These are phyloP conservation scores for rabbit (Oryctolagus cuniculus) DNA, from an alignment of 2,113 vertebrate species.

Conservation along the genomic window DNA sequence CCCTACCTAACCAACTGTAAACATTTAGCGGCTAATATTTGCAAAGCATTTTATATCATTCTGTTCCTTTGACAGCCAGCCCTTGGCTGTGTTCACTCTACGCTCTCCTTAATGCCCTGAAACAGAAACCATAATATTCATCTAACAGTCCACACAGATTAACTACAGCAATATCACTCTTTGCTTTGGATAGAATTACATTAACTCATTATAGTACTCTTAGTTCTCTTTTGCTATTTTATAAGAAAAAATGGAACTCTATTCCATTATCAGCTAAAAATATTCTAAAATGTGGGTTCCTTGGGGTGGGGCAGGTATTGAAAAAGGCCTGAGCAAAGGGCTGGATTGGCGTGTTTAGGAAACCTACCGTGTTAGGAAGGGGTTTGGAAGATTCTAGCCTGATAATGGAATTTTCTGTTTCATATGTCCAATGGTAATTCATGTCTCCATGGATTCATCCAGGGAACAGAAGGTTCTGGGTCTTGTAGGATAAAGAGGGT, in stretches of 20 bases:
- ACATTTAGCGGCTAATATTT: constrained; percentile 21
- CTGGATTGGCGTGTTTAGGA: constrained; percentile 32
- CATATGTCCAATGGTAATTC: not conserved
- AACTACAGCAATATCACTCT: constrained; percentile 55
- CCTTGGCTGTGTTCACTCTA: not conserved
- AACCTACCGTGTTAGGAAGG: not conserved
- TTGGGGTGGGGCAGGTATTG: not conserved
- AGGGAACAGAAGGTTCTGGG: not conserved
- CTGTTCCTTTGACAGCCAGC: not conserved
- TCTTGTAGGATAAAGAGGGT: not conserved
- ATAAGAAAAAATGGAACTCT: constrained; percentile 19
- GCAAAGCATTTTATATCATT: constrained; percentile 34
- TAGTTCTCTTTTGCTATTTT: constrained; percentile 33
- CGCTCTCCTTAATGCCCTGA: not conserved
- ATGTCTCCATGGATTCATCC: not conserved
- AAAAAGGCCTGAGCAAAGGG: not conserved
- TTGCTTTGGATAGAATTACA: constrained; percentile 56
- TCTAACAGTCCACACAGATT: constrained; percentile 12
- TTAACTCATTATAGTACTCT: constrained; percentile 6
- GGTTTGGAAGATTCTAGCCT: constrained; percentile 26
- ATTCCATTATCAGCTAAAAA: constrained; percentile 45
- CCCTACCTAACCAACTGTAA: constrained; percentile 48
- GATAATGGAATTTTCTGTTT: not conserved
- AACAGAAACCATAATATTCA: constrained; percentile 12
- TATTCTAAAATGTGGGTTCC: constrained; percentile 48